A percentile compares a stretch with the other conserved stretches of the same genome.
phyloP scores from a whole-genome alignment of 2,888 invertebrate species.

The Meiosimyza decipiens region DNA sequence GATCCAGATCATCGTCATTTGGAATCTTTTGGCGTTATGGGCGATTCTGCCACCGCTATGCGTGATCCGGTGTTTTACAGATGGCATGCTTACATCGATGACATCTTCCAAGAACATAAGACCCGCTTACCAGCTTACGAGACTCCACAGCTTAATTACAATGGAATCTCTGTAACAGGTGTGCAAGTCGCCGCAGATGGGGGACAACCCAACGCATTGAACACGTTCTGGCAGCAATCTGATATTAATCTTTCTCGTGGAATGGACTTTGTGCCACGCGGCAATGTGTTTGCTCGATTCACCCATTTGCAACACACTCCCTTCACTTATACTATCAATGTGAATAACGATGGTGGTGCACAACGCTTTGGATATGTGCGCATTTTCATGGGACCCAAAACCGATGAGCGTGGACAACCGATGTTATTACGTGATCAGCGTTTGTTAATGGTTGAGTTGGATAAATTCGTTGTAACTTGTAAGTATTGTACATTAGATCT shows the following conservation, averaged over 20 bases:
- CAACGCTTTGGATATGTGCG: slow-evolving; percentile 73
- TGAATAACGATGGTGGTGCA: slow-evolving; percentile 70
- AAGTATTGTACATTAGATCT: slow-evolving; percentile 58
- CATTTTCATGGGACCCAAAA: slow-evolving; percentile 75
- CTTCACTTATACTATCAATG: slow-evolving; percentile 75
- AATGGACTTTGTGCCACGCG: slow-evolving; percentile 83
- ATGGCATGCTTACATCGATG: slow-evolving; percentile 84
- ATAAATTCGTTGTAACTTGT: slow-evolving; percentile 73
- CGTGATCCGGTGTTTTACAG: slow-evolving; percentile 88
- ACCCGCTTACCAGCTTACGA: slow-evolving; percentile 76
- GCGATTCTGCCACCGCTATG: slow-evolving; percentile 87
- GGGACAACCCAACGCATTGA: slow-evolving; percentile 70
- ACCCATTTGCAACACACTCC: slow-evolving; percentile 82
- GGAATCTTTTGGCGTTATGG: slow-evolving; percentile 86
- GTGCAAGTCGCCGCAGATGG: slow-evolving; percentile 70
- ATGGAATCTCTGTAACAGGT: slow-evolving; percentile 72
- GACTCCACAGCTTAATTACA: slow-evolving; percentile 56
- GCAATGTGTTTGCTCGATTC: slow-evolving; percentile 76
- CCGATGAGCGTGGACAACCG: slow-evolving; percentile 74
- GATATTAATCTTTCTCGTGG: slow-evolving; percentile 82
- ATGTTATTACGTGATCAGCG: slow-evolving; percentile 73
- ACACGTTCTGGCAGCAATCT: slow-evolving; percentile 84
- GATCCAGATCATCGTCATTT: slow-evolving; percentile 79
- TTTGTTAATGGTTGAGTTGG: slow-evolving; percentile 75
- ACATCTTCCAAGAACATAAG: slow-evolving; percentile 82